These are phyloP conservation scores for Strigamia transsilvanica DNA, from an alignment of 2,888 invertebrate genomes.

Conservation along the genomic window DNA sequence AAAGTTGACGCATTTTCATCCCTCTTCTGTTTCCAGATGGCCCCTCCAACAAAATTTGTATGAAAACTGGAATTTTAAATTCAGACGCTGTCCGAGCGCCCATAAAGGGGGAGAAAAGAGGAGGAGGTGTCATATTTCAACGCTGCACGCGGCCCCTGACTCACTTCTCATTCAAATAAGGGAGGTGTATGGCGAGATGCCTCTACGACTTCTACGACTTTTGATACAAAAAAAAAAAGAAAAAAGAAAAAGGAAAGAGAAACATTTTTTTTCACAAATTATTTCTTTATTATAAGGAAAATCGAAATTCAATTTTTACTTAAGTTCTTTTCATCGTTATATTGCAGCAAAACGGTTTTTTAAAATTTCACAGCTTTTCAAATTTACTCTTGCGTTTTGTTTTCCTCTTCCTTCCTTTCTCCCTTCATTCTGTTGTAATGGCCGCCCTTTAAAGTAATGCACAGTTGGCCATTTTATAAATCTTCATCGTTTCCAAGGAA, in stretches of 20 bases:
- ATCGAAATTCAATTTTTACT: no score
- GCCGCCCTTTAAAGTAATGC: conserved; percentile 6
- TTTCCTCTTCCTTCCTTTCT: background rate
- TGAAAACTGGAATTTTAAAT: conserved; percentile 53
- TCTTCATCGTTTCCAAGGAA: conserved; percentile 37
- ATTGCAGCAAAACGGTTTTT: background rate
- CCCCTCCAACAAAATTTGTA: conserved; percentile 50
- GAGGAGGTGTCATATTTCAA: conserved; percentile 39
- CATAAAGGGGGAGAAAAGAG: conserved; percentile 32
- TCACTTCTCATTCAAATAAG: conserved; percentile 40
- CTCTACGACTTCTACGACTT: conserved; percentile 9
- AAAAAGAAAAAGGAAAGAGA: background rate
- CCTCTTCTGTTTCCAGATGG: conserved; percentile 28
- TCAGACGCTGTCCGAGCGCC: conserved; percentile 44
- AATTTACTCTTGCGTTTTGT: conserved; percentile 5
- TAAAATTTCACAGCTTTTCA: conserved; percentile 9
- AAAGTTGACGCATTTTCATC: conserved; percentile 48
- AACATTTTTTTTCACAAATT: background rate
- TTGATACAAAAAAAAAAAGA: conserved; percentile 7
- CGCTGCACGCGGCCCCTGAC: conserved; percentile 44
- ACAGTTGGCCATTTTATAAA: conserved; percentile 43
- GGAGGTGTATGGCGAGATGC: conserved; percentile 14
- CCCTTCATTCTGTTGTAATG: conserved; percentile 8
- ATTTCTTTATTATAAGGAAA: background rate
- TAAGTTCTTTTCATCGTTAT: no score